Evolutionary conservation across 2,113 vertebrate species (phyloP).

Genomic region (Promerops cafer): DNA sequence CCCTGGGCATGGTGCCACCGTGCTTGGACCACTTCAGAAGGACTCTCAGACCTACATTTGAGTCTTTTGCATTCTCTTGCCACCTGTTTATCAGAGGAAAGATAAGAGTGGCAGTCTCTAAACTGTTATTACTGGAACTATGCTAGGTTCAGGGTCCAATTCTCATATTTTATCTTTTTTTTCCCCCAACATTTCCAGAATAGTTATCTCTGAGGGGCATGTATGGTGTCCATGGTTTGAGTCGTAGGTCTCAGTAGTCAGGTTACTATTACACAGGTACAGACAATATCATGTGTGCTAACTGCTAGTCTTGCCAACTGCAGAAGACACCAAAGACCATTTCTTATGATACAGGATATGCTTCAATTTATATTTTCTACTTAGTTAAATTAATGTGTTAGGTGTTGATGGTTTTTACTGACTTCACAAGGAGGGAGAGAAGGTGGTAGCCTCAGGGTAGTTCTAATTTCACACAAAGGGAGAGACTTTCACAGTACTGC

Average conservation of each 20-base stretch:
- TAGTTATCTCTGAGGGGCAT: background rate
- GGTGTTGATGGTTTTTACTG: background rate
- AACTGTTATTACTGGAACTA: background rate
- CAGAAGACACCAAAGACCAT: background rate
- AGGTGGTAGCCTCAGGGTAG: background rate
- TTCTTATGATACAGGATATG: background rate
- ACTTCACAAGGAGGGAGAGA: background rate
- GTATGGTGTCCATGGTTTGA: background rate
- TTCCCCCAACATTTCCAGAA: background rate
- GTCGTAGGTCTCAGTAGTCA: background rate
- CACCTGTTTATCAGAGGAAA: background rate
- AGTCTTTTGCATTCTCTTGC: background rate
- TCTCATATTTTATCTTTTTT: background rate
- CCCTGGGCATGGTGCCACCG: fast-evolving
- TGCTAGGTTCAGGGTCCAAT: background rate
- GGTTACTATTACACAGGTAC: background rate
- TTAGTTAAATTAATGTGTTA: background rate
- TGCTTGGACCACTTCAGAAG: background rate
- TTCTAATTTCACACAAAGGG: background rate
- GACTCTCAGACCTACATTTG: background rate
- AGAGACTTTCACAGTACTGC: background rate
- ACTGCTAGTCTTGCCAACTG: background rate
- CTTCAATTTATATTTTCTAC: background rate
- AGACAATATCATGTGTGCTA: background rate
- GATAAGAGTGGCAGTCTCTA: background rate